Evolutionary conservation across 2,797 vertebrate genomes (phyloP).

Genomic region (Chlorospingus flavigularis): DNA sequence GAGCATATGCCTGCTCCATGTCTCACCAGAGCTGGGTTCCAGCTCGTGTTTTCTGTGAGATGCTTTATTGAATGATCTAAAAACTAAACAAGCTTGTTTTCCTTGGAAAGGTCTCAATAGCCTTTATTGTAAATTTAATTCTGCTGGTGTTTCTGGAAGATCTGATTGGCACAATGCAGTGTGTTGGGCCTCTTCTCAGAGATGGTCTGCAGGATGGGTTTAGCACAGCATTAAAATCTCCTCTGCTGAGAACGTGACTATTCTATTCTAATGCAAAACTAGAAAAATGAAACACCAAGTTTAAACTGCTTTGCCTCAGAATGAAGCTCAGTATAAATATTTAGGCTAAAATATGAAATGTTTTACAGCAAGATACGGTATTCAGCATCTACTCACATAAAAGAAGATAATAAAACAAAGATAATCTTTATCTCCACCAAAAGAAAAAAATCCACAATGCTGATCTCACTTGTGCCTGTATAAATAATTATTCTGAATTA

Average conservation of each 20-base stretch:
- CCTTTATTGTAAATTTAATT: neutral
- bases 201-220: neutral
- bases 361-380: neutral
- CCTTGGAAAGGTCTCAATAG: neutral
- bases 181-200: neutral
- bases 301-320: neutral
- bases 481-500: conserved; percentile 36
- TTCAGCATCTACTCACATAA: neutral
- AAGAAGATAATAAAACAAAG: neutral
- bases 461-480: conserved; percentile 6
- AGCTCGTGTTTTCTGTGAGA: neutral
- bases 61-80: neutral
- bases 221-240: neutral
- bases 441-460: neutral
- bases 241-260: neutral
- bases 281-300: neutral
- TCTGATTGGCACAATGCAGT: neutral
- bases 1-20: neutral
- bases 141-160: neutral
- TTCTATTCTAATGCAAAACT: neutral
- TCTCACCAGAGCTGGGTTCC: neutral
- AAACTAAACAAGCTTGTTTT: neutral
- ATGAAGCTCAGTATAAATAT: neutral
- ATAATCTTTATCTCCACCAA: neutral
- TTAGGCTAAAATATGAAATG: neutral